Evolutionary conservation across 2,797 vertebrate genomes (phyloP), one percentile per base, ranked within the genome.

Genomic region (Rhinophrynus dorsalis): DNA sequence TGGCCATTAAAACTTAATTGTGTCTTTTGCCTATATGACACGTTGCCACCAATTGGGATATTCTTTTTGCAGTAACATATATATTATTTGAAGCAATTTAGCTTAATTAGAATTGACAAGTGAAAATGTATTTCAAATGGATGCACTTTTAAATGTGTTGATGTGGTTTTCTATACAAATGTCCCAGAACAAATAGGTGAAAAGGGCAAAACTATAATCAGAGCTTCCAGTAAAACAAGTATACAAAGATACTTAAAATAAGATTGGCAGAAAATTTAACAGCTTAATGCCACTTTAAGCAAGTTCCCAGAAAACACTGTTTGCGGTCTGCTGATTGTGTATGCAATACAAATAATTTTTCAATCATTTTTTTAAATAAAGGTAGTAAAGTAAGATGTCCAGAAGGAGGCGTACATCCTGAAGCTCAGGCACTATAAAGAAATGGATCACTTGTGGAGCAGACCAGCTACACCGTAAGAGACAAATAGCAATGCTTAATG

Each of bases 221-320:
- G 51, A 56, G 59, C 29, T 70, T 71, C 59, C 68, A 63, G 68
- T 63, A 61, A 70, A 45, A 54, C 29, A 35, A 23, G 52, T 33
- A 62, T 44, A 55, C 26, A 55, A 61, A 63, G 4, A 21, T 37
- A 48, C 67, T 70, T 56, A 62, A 52, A 50, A 44, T 33, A 54
- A 15, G 15, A 24, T 37, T 38, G 54, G 18, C 24, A 67, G 56
- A 58, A 55, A 38, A 38, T 55, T 18, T 21, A 32, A 56, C 26
- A 67, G 2, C 17, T 59, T 48, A 21, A 24, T 62, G 29, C 30
- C 17, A 56, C 37, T 55, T 63, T 33, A 37, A 57, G 32, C 63
- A 71, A 3, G n/a, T 63, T 71, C 50, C 51, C 51, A 56, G 40
- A 71, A 71, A 47, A 20, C 29, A 21, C 30, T n/a, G 12, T 15